Evolutionary conservation across 2,888 invertebrate species (phyloP), one percentile per base, ranked within the genome.

Genomic region (Meiosimyza platycephala): DNA sequence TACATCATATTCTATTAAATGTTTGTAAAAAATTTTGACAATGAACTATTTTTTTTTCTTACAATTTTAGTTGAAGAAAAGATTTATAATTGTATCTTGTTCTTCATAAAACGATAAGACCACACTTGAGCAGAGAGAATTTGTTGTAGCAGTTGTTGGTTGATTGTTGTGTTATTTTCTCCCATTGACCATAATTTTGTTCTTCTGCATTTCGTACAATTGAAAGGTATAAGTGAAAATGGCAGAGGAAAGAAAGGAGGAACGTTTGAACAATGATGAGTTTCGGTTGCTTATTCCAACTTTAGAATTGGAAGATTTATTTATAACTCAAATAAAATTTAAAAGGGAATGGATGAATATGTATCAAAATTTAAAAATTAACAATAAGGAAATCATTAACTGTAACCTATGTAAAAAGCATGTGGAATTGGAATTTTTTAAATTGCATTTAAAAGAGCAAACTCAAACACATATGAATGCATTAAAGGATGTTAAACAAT

Each of bases 1-100:
- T 28, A 28, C 28, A 28, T 28, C 28, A 28, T 28, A 28, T 28
- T 28, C 28, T 28, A 40, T 40, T 40, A 40, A 40, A 9, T 40
- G 40, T 40, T 28, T 9, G 40, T 9, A 40, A 6, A 40, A 40
- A 40, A 40, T 40, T 40, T 40, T 40, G 40, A 40, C 40, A 40
- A 40, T 40, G 40, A 40, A 6, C 6, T 71, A 50, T 70, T 59
- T 73, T 15, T 71, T 64, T 72, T 71, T 71, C 68, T 74, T 76
- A 71, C 71, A 75, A 72, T 76, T 76, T 76, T 76, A 76, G 76
- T 76, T 71, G 67, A 76, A 74, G 72, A 69, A 70, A 72, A 72
- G 22, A 69, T 71, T 67, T 65, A 50, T 48, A 59, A 54, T 52
- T 50, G 50, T 60, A 59, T 73, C 63, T 71, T 74, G 59, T 48